phyloP scores from a whole-genome alignment of 2,888 invertebrate species.

The Gymnoscelis rufifasciata region DNA sequence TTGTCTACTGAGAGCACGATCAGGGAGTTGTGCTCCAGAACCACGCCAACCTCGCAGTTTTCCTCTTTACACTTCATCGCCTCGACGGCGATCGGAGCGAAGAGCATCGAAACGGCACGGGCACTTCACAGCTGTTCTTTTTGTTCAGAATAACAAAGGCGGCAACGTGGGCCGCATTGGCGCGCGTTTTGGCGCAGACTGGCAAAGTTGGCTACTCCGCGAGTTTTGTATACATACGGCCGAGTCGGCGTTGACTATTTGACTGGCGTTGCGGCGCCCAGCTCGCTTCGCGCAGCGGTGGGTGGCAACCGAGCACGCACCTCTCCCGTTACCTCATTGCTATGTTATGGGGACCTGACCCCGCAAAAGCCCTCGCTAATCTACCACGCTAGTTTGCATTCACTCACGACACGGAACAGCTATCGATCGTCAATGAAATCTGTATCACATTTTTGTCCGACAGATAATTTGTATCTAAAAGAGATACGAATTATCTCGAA shows the following conservation, averaged over 20 bases:
- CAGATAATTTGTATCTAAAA: constrained; percentile 48
- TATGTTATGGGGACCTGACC: constrained; percentile 70
- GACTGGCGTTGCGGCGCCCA: constrained; percentile 62
- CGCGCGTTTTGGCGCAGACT: constrained; percentile 68
- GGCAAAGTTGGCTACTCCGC: constrained; percentile 61
- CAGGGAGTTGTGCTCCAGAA: constrained; percentile 74
- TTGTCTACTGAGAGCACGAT: constrained; percentile 75
- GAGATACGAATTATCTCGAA: constrained; percentile 42
- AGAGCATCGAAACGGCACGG: constrained; percentile 72
- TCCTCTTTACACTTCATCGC: constrained; percentile 80
- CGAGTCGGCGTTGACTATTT: constrained; percentile 70
- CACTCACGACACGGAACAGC: constrained; percentile 27
- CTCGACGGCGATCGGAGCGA: constrained; percentile 75
- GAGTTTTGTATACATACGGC: constrained; percentile 58
- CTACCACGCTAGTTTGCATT: constrained; percentile 45
- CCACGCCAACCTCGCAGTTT: constrained; percentile 77
- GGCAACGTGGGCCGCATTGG: constrained; percentile 53
- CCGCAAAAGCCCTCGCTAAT: constrained; percentile 58
- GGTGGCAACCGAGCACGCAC: constrained; percentile 70
- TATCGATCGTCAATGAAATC: constrained; percentile 15
- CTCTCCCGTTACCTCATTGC: constrained; percentile 78
- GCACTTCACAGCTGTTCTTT: constrained; percentile 51
- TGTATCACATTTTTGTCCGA: constrained; percentile 26
- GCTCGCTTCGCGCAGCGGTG: constrained; percentile 71
- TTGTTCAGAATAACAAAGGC: constrained; percentile 46